Evolutionary conservation across 2,113 vertebrate species (phyloP).

Genomic region (Caranx ignobilis): DNA sequence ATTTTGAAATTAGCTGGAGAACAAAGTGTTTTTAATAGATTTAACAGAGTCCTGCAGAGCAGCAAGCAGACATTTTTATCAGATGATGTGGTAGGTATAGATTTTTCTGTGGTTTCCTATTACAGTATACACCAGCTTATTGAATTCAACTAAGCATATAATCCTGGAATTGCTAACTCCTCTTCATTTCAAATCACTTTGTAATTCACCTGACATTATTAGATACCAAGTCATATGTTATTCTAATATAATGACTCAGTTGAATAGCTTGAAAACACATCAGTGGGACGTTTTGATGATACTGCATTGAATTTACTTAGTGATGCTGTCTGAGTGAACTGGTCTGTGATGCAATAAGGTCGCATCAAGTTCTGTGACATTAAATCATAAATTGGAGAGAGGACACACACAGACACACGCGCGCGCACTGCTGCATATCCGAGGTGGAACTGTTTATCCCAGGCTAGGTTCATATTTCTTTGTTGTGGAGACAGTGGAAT

Average conservation of each 20-base stretch:
- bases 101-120: slow-evolving; percentile 78
- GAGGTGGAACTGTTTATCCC: neutral
- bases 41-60: slow-evolving; percentile 67
- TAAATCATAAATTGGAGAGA: slow-evolving; percentile 20
- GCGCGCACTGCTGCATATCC: neutral
- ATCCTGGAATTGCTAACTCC: slow-evolving; percentile 74
- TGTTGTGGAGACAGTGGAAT: neutral
- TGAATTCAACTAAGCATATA: slow-evolving; percentile 77
- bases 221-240: slow-evolving; percentile 69
- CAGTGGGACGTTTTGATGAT: slow-evolving; percentile 35
- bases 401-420: neutral
- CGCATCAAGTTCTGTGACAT: slow-evolving; percentile 48
- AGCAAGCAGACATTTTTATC: slow-evolving; percentile 72
- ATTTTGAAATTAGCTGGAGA: slow-evolving; percentile 61
- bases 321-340: slow-evolving; percentile 31
- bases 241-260: slow-evolving; percentile 66
- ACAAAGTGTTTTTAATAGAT: slow-evolving; percentile 69
- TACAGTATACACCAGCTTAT: slow-evolving; percentile 68
- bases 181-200: slow-evolving; percentile 75
- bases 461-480: neutral
- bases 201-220: slow-evolving; percentile 72
- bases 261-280: slow-evolving; percentile 62
- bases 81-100: slow-evolving; percentile 76
- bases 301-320: slow-evolving; percentile 31
- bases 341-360: slow-evolving; percentile 43